Conservation (phyloP, 2,797 vertebrate species). For the Rhinophrynus dorsalis region DNA sequence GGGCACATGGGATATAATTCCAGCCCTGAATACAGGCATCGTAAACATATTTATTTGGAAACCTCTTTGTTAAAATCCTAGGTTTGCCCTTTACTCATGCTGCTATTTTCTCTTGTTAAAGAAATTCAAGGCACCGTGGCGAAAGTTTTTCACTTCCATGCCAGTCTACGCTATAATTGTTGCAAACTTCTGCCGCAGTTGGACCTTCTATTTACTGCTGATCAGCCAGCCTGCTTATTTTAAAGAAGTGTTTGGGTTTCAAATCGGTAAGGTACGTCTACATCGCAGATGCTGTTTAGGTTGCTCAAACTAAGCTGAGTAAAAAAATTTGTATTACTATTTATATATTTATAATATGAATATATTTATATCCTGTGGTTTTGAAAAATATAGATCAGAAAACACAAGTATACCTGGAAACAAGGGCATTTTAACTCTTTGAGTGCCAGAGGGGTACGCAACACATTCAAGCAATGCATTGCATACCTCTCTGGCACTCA, state of each 20-base stretch:
- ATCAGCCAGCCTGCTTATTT: slow-evolving; percentile 94
- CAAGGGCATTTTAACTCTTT: too few relatives aligned
- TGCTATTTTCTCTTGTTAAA: slow-evolving; percentile 49
- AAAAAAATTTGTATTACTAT: too few relatives aligned
- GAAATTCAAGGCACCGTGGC: slow-evolving; percentile 91
- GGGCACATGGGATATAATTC: too few relatives aligned
- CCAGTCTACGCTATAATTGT: slow-evolving; percentile 92
- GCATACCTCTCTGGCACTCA: too few relatives aligned
- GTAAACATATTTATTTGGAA: too few relatives aligned
- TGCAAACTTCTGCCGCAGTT: slow-evolving; percentile 92
- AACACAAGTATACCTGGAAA: too few relatives aligned
- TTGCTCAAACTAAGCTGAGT: not conserved
- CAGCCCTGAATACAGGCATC: too few relatives aligned
- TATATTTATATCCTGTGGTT: slow-evolving; percentile 16
- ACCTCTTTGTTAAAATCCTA: too few relatives aligned
- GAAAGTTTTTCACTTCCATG: slow-evolving; percentile 89
- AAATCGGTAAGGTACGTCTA: slow-evolving; percentile 87
- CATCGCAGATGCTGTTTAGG: not conserved
- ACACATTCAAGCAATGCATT: too few relatives aligned
- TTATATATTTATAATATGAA: slow-evolving; percentile 14
- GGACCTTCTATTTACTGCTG: slow-evolving; percentile 92
- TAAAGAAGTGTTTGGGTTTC: slow-evolving; percentile 89
- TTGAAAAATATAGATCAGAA: too few relatives aligned
- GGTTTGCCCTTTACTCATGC: not conserved
- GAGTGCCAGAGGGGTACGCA: too few relatives aligned